Evolutionary conservation across 1,140 invertebrate species (phyloP).

Genomic region (Cylas formicarius): DNA sequence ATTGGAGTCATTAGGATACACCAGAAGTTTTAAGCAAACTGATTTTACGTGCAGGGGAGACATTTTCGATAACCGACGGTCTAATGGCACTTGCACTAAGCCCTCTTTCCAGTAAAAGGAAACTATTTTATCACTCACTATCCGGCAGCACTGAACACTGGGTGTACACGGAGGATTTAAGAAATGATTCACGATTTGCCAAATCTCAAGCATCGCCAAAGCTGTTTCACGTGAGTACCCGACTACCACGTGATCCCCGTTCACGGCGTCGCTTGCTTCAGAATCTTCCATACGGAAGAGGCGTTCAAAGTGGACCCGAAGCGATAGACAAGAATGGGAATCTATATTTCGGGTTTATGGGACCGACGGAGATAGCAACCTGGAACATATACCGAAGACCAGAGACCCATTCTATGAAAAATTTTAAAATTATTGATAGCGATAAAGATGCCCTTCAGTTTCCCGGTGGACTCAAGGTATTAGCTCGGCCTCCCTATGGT

Average conservation of each 20-base stretch:
- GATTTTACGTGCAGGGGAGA: slow-evolving; percentile 44
- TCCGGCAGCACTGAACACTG: slow-evolving; percentile 62
- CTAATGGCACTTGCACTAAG: slow-evolving; percentile 60
- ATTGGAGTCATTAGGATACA: background rate
- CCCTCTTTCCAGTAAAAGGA: slow-evolving; percentile 45
- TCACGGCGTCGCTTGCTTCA: too few species aligned
- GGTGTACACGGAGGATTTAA: slow-evolving; percentile 55
- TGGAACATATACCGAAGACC: too few species aligned
- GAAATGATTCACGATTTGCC: slow-evolving; percentile 49
- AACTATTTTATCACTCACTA: slow-evolving; percentile 67
- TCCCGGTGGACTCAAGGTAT: slow-evolving; percentile 13
- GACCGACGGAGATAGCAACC: background rate
- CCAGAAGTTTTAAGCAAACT: too few species aligned
- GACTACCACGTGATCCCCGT: too few species aligned
- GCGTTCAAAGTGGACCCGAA: slow-evolving; percentile 2
- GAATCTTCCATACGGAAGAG: slow-evolving; percentile 1
- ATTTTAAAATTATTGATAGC: slow-evolving; percentile 5
- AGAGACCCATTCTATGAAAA: background rate
- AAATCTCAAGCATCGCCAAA: slow-evolving; percentile 39
- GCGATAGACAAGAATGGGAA: slow-evolving; percentile 6
- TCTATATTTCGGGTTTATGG: slow-evolving; percentile 10
- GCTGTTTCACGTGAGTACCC: slow-evolving; percentile 42
- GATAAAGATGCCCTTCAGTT: slow-evolving; percentile 10
- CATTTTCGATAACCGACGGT: slow-evolving; percentile 70
- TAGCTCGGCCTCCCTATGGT: too few species aligned